These are phyloP conservation scores for Imbricaverruca yamaguchii DNA, from an alignment of 2,888 invertebrate species.

Conservation along the genomic window DNA sequence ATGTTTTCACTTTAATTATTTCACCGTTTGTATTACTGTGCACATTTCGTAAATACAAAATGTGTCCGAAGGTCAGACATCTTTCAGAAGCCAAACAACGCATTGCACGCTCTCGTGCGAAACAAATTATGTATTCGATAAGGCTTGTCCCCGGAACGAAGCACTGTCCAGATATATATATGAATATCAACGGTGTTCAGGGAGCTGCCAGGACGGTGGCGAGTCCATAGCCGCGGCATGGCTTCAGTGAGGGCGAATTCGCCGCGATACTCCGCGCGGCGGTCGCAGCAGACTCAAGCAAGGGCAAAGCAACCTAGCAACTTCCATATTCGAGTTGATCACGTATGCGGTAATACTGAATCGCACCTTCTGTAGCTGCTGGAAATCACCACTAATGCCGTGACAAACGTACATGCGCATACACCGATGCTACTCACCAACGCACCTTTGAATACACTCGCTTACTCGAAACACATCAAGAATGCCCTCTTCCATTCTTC, in stretches of 20 bases:
- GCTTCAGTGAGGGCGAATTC: too few relatives aligned
- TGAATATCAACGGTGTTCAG: not conserved
- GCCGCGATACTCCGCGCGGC: too few relatives aligned
- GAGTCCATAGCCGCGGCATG: not conserved
- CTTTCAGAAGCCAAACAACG: not conserved
- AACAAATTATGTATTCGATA: not conserved
- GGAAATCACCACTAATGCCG: too few relatives aligned
- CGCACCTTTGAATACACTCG: too few relatives aligned
- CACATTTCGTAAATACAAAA: too few relatives aligned
- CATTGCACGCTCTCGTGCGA: not conserved
- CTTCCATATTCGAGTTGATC: not conserved
- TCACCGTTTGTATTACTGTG: too few relatives aligned
- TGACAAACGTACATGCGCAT: too few relatives aligned
- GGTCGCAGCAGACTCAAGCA: not conserved
- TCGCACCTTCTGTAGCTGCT: not conserved
- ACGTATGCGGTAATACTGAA: not conserved
- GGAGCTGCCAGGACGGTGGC: not conserved
- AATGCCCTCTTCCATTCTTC: too few relatives aligned
- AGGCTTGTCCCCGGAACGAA: not conserved
- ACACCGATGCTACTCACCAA: too few relatives aligned
- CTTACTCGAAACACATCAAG: too few relatives aligned
- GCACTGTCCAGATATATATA: not conserved
- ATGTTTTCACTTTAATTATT: too few relatives aligned
- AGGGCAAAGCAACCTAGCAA: not conserved
- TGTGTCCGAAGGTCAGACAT: not conserved